phyloP scores from a whole-genome alignment of 2,797 vertebrate species.

The Pteronotus mesoamericanus region DNA sequence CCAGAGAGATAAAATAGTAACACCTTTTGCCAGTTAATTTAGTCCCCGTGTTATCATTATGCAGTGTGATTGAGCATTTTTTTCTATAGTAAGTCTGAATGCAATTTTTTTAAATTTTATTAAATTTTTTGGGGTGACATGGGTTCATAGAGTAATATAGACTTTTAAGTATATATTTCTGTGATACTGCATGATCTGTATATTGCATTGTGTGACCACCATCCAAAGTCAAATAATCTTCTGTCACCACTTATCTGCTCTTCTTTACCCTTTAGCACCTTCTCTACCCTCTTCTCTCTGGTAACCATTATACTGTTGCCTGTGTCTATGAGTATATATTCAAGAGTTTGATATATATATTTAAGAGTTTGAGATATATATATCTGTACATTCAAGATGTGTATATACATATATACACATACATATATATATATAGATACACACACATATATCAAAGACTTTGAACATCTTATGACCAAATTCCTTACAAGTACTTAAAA shows the following conservation, averaged over 20 bases:
- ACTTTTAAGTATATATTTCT: background rate
- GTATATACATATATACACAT: too few species aligned
- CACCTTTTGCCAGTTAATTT: background rate
- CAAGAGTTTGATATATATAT: too few species aligned
- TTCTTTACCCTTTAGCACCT: background rate
- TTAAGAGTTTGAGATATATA: too few species aligned
- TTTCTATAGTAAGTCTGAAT: too few species aligned
- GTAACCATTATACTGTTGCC: background rate
- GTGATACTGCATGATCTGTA: background rate
- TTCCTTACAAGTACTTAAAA: background rate
- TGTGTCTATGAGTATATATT: background rate
- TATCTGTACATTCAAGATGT: too few species aligned
- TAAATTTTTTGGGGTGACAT: background rate
- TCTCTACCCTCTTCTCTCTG: background rate
- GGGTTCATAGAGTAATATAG: background rate
- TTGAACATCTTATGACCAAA: background rate
- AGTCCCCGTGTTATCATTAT: background rate
- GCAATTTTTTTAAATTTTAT: background rate
- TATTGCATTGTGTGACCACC: background rate
- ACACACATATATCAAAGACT: too few species aligned
- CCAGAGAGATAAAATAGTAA: background rate
- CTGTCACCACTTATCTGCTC: background rate
- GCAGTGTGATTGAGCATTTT: background rate
- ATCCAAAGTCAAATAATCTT: background rate
- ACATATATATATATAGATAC: too few species aligned